A percentile compares a stretch with the other conserved stretches of the same genome.
Conservation (phyloP, 2,113 vertebrate genomes). For the Pollimyrus isidori region DNA sequence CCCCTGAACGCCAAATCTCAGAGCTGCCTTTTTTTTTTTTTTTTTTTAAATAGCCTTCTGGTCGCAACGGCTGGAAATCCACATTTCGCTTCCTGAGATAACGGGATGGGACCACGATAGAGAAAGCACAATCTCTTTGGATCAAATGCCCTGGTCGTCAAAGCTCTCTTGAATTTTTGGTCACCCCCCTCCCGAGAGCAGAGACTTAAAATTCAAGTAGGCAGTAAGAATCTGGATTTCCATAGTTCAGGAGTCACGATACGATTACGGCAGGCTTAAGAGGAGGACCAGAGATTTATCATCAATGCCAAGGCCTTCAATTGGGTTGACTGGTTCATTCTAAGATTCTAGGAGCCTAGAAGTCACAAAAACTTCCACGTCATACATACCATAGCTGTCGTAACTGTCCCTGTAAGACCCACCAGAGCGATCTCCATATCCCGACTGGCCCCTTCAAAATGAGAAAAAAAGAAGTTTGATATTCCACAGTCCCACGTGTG, state of each 20-base stretch:
- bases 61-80: slow-evolving; percentile 66
- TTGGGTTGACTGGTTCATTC: neutral
- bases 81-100: slow-evolving; percentile 44
- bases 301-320: neutral
- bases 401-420: slow-evolving; percentile 87
- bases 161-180: neutral
- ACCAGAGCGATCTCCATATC: slow-evolving; percentile 74
- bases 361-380: neutral
- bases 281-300: neutral
- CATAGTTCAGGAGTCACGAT: neutral
- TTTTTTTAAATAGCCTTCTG: slow-evolving; percentile 60
- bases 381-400: slow-evolving; percentile 86
- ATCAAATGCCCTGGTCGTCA: neutral
- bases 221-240: neutral
- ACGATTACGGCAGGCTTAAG: neutral
- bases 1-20: neutral
- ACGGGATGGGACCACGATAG: neutral
- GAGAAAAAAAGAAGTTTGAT: neutral
- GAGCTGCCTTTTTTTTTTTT: neutral
- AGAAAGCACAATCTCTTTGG: neutral
- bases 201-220: slow-evolving; percentile 1
- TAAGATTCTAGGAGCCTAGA: neutral
- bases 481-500: neutral
- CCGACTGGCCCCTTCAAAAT: slow-evolving; percentile 71
- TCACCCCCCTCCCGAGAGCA: neutral